Percentiles rank a stretch among this genome's conserved stretches.
Conservation (phyloP, 2,113 vertebrate species). For the Pygathrix nemaeus region DNA sequence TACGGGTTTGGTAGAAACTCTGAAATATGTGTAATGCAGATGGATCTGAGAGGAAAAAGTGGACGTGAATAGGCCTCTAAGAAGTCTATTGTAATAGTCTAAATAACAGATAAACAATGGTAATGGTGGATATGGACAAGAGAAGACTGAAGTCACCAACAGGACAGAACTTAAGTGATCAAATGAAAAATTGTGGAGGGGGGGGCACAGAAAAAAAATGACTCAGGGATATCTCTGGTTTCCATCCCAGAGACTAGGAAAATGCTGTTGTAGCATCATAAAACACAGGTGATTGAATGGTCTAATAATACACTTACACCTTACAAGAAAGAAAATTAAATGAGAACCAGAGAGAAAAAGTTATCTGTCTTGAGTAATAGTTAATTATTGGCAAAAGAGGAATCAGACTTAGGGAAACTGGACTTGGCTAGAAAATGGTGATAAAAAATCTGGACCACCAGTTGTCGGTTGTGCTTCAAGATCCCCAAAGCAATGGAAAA, state of each 20-base stretch:
- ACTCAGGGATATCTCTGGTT: background rate
- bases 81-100: background rate
- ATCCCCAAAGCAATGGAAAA: background rate
- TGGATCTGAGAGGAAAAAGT: background rate
- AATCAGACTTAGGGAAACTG: background rate
- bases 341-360: background rate
- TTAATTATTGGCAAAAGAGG: background rate
- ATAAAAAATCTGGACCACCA: background rate
- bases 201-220: background rate
- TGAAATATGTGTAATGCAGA: background rate
- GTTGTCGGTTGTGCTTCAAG: background rate
- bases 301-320: background rate
- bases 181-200: background rate
- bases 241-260: background rate
- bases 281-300: background rate
- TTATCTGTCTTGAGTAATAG: background rate
- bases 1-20: background rate
- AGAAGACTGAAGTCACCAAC: background rate
- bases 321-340: background rate
- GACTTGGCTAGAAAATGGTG: background rate
- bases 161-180: background rate
- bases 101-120: background rate
- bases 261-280: background rate
- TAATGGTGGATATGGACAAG: background rate
- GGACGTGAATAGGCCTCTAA: background rate